Conservation (phyloP, 2,888 invertebrate genomes). For the Pristionchus exspectatus region DNA sequence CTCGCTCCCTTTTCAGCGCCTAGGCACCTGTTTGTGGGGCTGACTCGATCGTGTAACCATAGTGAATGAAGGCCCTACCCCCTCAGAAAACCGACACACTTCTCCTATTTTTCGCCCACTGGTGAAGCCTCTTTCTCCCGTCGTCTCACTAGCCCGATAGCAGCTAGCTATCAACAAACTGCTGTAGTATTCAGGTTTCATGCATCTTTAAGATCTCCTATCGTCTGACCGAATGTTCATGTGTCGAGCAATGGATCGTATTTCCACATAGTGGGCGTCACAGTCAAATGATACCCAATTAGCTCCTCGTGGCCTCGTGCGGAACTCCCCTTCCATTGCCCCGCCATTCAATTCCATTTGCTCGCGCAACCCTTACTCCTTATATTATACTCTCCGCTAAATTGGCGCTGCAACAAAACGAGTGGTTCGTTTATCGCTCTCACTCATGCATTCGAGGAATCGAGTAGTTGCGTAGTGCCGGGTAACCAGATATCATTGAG, state of each 20-base stretch:
- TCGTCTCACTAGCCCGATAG: background rate
- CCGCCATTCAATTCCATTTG: background rate
- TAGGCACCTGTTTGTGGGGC: conserved; percentile 10
- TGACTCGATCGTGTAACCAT: conserved; percentile 22
- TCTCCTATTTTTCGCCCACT: background rate
- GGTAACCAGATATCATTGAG: background rate
- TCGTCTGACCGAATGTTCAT: background rate
- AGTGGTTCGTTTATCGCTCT: background rate
- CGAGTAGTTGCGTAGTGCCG: background rate
- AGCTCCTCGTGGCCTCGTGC: background rate
- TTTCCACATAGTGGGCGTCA: background rate
- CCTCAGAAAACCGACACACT: background rate
- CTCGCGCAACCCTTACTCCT: background rate
- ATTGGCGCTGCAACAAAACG: background rate
- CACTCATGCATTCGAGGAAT: background rate
- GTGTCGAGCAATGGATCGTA: background rate
- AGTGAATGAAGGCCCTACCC: background rate
- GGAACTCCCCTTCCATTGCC: background rate
- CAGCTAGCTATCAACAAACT: background rate
- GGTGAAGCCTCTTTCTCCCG: background rate
- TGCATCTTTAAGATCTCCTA: background rate
- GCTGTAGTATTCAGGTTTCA: conserved; percentile 20
- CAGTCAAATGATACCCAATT: conserved; percentile 2
- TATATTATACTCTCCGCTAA: background rate
- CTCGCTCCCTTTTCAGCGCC: background rate